Evolutionary conservation across 2,113 vertebrate genomes (phyloP).

Genomic region (Electrona antarctica): DNA sequence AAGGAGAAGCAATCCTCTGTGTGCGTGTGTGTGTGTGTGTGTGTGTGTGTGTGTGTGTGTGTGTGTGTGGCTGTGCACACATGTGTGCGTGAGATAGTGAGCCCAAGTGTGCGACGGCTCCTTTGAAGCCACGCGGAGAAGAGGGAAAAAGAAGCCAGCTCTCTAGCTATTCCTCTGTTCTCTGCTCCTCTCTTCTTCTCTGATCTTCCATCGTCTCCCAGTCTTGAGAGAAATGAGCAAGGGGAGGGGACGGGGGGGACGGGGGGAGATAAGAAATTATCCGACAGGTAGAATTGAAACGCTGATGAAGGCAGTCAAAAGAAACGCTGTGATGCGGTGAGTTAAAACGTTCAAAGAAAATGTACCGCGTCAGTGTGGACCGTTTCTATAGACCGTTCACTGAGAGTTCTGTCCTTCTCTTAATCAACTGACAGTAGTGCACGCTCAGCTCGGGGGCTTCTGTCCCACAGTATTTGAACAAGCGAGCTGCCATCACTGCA

Average conservation of each 20-base stretch:
- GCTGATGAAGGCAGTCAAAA: not conserved
- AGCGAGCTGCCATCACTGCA: too few species aligned
- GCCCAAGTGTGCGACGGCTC: slow-evolving; percentile 38
- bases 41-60: slow-evolving; percentile 13
- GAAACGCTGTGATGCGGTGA: too few species aligned
- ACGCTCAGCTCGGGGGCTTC: too few species aligned
- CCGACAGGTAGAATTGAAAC: slow-evolving; percentile 41
- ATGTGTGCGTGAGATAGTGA: not conserved
- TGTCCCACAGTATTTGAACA: too few species aligned
- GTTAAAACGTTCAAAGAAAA: too few species aligned
- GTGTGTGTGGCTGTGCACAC: not conserved
- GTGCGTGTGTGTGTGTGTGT: slow-evolving; percentile 23
- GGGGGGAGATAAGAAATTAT: slow-evolving; percentile 21
- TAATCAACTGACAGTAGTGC: too few species aligned
- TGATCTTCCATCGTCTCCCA: slow-evolving; percentile 12
- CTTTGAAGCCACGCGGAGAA: slow-evolving; percentile 58
- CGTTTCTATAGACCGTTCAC: too few species aligned
- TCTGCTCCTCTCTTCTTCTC: slow-evolving; percentile 12
- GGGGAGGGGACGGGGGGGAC: slow-evolving; percentile 22
- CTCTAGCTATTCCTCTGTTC: slow-evolving; percentile 19
- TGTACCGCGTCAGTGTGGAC: too few species aligned
- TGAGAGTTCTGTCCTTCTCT: too few species aligned
- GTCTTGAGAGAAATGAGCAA: slow-evolving; percentile 18
- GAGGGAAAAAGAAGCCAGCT: slow-evolving; percentile 25
- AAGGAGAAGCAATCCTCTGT: slow-evolving; percentile 23